Percentiles rank a stretch among this genome's conserved stretches.
Evolutionary conservation across 2,888 invertebrate genomes (phyloP).

Genomic region (Atrina japonica): DNA sequence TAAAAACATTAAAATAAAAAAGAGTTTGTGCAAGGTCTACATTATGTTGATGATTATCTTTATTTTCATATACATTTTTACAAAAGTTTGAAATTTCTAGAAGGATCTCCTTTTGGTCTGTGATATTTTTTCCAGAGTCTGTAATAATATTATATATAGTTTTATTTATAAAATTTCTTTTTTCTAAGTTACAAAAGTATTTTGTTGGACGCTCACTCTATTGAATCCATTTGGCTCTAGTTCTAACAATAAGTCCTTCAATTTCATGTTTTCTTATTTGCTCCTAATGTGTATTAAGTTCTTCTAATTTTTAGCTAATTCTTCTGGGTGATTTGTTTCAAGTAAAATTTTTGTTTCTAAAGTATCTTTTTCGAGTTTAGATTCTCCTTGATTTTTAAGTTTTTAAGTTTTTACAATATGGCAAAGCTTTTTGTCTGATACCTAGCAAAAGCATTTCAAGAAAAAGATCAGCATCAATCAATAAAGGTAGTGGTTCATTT

Average conservation of each 20-base stretch:
- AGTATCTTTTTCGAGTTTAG: background rate
- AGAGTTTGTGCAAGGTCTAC: background rate
- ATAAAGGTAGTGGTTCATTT: background rate
- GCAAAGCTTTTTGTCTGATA: background rate
- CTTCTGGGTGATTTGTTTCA: background rate
- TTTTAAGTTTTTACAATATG: background rate
- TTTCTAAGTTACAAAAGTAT: conserved; percentile 1
- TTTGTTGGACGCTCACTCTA: background rate
- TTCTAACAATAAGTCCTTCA: background rate
- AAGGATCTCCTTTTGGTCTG: background rate
- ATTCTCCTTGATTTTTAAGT: background rate
- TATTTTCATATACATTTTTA: conserved; percentile 1
- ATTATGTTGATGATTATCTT: background rate
- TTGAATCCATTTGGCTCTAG: background rate
- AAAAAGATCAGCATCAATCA: background rate
- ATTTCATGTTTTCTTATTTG: background rate
- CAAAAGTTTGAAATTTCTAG: background rate
- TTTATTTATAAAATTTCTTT: conserved; percentile 1
- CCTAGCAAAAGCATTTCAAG: background rate
- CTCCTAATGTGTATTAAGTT: background rate
- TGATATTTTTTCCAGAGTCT: background rate
- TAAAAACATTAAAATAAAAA: background rate
- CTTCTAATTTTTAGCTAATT: too few species aligned
- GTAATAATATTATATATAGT: background rate
- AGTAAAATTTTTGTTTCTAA: background rate